A percentile compares a stretch with the other conserved stretches of the same genome.
These are phyloP conservation scores for Volucella zonaria DNA, from an alignment of 2,888 invertebrate species.

Conservation along the genomic window DNA sequence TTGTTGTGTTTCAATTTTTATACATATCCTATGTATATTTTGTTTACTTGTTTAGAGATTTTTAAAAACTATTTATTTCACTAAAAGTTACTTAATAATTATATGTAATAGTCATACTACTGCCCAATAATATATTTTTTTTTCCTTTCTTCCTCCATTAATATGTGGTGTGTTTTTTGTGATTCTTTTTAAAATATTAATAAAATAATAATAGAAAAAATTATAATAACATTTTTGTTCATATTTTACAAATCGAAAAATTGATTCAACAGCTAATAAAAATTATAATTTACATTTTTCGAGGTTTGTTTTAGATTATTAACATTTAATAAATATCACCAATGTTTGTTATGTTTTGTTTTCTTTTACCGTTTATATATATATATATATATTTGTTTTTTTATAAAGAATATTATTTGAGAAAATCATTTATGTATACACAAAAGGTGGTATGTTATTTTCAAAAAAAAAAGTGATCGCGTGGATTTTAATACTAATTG, in stretches of 20 bases:
- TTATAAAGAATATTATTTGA: slow-evolving; percentile 16
- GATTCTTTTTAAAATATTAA: slow-evolving; percentile 35
- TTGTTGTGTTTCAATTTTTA: slow-evolving; percentile 43
- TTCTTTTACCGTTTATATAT: slow-evolving; percentile 8
- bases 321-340: slow-evolving; percentile 73
- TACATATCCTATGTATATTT: slow-evolving; percentile 46
- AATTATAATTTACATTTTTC: slow-evolving; percentile 65
- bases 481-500: background rate
- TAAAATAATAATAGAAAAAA: slow-evolving; percentile 1
- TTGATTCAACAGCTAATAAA: slow-evolving; percentile 64
- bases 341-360: slow-evolving; percentile 48
- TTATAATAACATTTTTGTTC: slow-evolving; percentile 25
- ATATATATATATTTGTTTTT: slow-evolving; percentile 1
- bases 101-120: slow-evolving; percentile 68
- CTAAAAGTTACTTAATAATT: slow-evolving; percentile 59
- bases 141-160: slow-evolving; percentile 13
- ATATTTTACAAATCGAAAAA: slow-evolving; percentile 65
- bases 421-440: background rate
- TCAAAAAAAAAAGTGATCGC: background rate
- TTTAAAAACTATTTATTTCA: slow-evolving; percentile 49
- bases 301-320: slow-evolving; percentile 46
- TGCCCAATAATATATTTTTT: slow-evolving; percentile 61
- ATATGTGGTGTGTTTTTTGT: slow-evolving; percentile 62
- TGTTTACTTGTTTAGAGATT: slow-evolving; percentile 33
- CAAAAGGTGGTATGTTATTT: slow-evolving; percentile 19